Evolutionary conservation across 2,888 invertebrate species (phyloP).

Genomic region (Allygus modestus): DNA sequence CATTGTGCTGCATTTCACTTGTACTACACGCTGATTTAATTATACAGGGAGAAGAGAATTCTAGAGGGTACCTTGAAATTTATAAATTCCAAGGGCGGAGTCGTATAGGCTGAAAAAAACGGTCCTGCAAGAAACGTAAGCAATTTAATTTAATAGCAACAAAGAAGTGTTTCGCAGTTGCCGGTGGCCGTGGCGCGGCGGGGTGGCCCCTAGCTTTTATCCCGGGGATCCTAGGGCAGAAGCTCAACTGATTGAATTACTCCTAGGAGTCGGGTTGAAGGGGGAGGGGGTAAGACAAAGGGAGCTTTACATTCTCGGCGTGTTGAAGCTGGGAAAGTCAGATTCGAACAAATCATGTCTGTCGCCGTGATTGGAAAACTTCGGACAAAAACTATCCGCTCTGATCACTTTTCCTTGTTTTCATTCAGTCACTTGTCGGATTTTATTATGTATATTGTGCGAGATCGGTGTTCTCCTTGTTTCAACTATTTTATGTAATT

Average conservation of each 20-base stretch:
- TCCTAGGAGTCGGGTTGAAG: constrained; percentile 1
- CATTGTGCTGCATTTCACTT: no score
- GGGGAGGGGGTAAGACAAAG: not conserved
- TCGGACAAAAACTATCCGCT: constrained; percentile 23
- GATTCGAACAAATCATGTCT: constrained; percentile 38
- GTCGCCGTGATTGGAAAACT: constrained; percentile 31
- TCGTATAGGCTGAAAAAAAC: not conserved
- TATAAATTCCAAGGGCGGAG: no score
- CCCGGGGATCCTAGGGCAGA: not conserved
- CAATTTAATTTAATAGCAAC: not conserved
- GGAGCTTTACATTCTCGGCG: constrained; percentile 31
- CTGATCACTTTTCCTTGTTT: constrained; percentile 36
- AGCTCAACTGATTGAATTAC: constrained; percentile 33
- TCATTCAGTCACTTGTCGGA: constrained; percentile 33
- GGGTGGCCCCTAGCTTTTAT: not conserved
- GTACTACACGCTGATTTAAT: no score
- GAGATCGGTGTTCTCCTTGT: not conserved
- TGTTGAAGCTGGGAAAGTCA: constrained; percentile 11
- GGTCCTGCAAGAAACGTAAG: not conserved
- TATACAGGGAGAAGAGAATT: no score
- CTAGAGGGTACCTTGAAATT: no score
- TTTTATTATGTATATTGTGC: not conserved
- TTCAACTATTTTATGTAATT: not conserved
- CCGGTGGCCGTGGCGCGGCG: not conserved
- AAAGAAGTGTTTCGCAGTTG: not conserved